Evolutionary conservation across 2,888 invertebrate species (phyloP), one percentile per base, ranked within the genome.

Genomic region (Amitus sp.): DNA sequence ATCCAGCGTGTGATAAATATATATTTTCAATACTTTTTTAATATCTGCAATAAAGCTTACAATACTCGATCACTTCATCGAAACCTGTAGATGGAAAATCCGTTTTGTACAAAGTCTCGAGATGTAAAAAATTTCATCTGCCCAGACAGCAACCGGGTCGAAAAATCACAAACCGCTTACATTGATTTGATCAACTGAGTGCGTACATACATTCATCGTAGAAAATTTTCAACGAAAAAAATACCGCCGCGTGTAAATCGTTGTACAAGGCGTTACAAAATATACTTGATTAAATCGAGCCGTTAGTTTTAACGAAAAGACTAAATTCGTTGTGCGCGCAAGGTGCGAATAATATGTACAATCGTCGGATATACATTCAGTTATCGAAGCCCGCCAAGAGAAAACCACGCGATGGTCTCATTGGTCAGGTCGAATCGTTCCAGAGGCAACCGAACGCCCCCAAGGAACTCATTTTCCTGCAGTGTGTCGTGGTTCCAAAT

Each of bases 401-500:
- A 89, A 82, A 94, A 95, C 95, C 97, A 98, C 66, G 92, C 91
- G 1, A 90, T 88, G 0, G 90, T 90, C 82, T 96, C 95, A 67
- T 88, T 87, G 1, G 88, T 86, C 62, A 96, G 84, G 73, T 93
- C 90, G 63, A 94, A 82, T 30, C 90, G 86, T 58, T 85, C 85
- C 10, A 98, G 85, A 1, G 90, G 89, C 69, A 97, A 87, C 68
- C 92, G 89, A 54, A 94, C 91, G n/a, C 96, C 96, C 19, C 98
- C 98, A 7, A 97, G 85, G 80, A 96, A 94, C 83, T 95, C 94
- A 83, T 97, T 97, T 82, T 96, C 96, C 80, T 96, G 96, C 37
- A 97, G 83, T 0, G 94, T 89, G 80, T 96, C 96, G 82, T 96
- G 94, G 79, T 94, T 92, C 97, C 96, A 97, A 7, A 97, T 92